These are phyloP conservation scores for Pimephales promelas DNA, from an alignment of 2,113 vertebrate genomes.

Conservation along the genomic window DNA sequence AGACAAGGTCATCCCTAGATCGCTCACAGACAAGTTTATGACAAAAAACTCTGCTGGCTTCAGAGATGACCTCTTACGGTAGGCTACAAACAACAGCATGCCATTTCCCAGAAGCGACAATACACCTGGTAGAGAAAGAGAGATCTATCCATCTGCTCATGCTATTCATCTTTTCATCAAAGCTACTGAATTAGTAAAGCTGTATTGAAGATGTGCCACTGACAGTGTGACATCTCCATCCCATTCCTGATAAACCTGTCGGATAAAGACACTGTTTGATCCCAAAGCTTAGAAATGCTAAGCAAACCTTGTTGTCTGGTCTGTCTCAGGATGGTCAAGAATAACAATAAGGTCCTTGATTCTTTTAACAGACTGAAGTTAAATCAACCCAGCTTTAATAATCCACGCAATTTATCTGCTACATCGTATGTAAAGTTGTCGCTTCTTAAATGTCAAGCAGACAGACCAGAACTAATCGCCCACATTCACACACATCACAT, in stretches of 20 bases:
- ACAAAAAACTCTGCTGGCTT: conserved; percentile 83
- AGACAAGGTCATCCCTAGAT: conserved; percentile 79
- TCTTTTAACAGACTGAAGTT: background rate
- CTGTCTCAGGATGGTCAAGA: background rate
- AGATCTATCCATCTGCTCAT: background rate
- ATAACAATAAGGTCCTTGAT: background rate
- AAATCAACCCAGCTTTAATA: background rate
- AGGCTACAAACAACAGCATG: conserved; percentile 75
- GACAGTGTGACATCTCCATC: background rate
- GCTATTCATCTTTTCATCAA: background rate
- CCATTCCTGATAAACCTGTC: background rate
- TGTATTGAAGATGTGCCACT: background rate
- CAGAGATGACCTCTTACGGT: conserved; percentile 77
- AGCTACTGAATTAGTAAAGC: background rate
- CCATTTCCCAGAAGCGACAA: conserved; percentile 79
- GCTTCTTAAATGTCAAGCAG: background rate
- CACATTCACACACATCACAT: background rate
- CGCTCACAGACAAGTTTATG: conserved; percentile 79
- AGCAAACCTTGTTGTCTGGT: background rate
- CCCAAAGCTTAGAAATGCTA: background rate
- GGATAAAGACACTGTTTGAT: background rate
- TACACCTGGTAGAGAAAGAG: conserved; percentile 66
- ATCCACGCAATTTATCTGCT: background rate
- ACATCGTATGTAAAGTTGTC: background rate
- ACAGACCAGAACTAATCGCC: background rate